Evolutionary conservation across 2,888 invertebrate species (phyloP).

Genomic region (Folsomia candida): DNA sequence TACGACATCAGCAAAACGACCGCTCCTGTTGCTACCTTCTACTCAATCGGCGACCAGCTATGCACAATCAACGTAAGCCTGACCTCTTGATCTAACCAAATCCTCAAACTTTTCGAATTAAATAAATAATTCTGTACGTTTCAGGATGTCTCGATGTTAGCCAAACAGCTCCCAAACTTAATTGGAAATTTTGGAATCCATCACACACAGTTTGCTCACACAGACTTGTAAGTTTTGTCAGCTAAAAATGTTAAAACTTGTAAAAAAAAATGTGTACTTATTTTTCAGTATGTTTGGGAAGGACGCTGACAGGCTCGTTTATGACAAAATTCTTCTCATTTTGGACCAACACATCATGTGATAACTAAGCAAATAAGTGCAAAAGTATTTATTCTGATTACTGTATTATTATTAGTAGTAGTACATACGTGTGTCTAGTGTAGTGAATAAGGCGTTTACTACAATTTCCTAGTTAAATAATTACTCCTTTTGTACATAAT

Average conservation of each 20-base stretch:
- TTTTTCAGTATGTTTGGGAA: neutral
- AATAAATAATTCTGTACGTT: no score
- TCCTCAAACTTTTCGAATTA: neutral
- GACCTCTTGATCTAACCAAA: neutral
- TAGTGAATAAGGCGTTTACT: no score
- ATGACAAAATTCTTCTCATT: neutral
- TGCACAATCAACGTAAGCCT: neutral
- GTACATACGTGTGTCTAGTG: no score
- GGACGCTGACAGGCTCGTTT: neutral
- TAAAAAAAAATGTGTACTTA: no score
- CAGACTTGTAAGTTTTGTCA: no score
- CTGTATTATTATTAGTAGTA: no score
- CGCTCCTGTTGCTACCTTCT: slow-evolving; percentile 4
- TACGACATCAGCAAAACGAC: neutral
- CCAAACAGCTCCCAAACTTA: neutral
- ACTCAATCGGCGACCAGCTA: neutral
- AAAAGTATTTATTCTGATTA: no score
- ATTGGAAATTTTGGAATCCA: neutral
- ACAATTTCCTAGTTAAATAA: no score
- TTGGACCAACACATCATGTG: no score
- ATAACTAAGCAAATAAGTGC: no score
- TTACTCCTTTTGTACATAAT: no score
- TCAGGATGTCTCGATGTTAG: neutral
- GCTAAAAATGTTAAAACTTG: no score
- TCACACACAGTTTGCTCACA: neutral